Evolutionary conservation across 2,113 vertebrate species (phyloP).

Genomic region (Ornithorhynchus anatinus): DNA sequence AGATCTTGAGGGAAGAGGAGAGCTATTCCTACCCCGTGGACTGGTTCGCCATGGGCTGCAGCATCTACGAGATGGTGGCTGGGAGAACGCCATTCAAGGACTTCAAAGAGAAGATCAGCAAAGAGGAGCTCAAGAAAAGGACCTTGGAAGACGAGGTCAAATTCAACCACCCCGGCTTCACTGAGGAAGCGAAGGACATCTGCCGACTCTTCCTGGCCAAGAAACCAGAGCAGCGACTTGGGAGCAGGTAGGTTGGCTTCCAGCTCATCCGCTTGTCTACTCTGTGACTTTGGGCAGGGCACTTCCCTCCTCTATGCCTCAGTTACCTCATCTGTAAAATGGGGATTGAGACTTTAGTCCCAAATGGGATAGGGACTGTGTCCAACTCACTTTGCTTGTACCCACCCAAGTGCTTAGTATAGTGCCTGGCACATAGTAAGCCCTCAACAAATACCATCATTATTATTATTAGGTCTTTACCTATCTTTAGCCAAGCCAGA

Average conservation of each 20-base stretch:
- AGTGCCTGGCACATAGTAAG: too few relatives aligned
- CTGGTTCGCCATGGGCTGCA: slow-evolving; percentile 92
- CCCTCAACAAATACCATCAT: too few relatives aligned
- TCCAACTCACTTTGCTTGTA: too few relatives aligned
- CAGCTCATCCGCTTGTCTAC: too few relatives aligned
- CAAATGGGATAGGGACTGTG: too few relatives aligned
- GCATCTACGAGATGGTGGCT: slow-evolving; percentile 89
- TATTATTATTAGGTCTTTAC: too few relatives aligned
- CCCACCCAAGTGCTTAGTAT: too few relatives aligned
- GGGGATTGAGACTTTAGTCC: too few relatives aligned
- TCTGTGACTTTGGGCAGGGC: too few relatives aligned
- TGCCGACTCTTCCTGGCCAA: slow-evolving; percentile 82
- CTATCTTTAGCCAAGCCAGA: too few relatives aligned
- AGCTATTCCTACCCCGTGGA: slow-evolving; percentile 82
- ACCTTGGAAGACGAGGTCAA: slow-evolving; percentile 83
- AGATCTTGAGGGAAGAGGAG: slow-evolving; percentile 84
- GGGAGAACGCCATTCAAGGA: slow-evolving; percentile 85
- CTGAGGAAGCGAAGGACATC: slow-evolving; percentile 76
- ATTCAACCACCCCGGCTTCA: slow-evolving; percentile 80
- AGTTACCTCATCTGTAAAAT: too few relatives aligned
- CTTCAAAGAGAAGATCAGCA: slow-evolving; percentile 83
- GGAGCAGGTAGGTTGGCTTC: slow-evolving; percentile 75
- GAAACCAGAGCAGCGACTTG: slow-evolving; percentile 76
- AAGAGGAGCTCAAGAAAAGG: slow-evolving; percentile 81
- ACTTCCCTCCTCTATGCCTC: too few relatives aligned